Evolutionary conservation across 2,113 vertebrate species (phyloP).

Genomic region (Labeo rohita): DNA sequence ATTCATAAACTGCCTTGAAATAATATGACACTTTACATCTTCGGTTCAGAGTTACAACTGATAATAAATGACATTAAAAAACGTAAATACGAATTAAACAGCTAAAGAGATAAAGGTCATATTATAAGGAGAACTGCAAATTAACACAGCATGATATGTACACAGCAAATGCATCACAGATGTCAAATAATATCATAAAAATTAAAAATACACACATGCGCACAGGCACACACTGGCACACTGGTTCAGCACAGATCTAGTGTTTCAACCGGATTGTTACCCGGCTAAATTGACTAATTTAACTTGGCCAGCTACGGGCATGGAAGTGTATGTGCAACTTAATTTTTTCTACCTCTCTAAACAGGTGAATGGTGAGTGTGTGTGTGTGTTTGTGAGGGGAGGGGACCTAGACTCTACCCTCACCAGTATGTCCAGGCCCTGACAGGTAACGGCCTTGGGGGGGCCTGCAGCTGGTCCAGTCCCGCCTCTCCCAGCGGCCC

Average conservation of each 20-base stretch:
- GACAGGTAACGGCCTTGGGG: conserved; percentile 62
- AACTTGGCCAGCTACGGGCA: not conserved
- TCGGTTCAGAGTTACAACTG: not conserved
- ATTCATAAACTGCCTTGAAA: not conserved
- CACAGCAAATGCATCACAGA: conserved; percentile 30
- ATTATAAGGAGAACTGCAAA: conserved; percentile 40
- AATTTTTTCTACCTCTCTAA: not conserved
- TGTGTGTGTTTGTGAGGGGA: conserved; percentile 4
- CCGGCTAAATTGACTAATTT: conserved; percentile 10
- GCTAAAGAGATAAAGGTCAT: conserved; percentile 11
- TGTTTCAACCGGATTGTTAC: not conserved
- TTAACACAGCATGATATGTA: conserved; percentile 39
- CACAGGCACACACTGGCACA: conserved; percentile 44
- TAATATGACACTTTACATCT: conserved; percentile 17
- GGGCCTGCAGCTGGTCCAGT: conserved; percentile 66
- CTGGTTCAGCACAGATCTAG: conserved; percentile 28
- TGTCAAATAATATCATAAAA: conserved; percentile 7
- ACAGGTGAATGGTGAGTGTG: not conserved
- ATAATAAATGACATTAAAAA: not conserved
- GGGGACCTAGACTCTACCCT: conserved; percentile 57
- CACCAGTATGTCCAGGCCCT: conserved; percentile 64
- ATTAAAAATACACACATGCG: conserved; percentile 38
- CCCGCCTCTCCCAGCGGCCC: conserved; percentile 65
- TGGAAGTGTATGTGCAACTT: not conserved
- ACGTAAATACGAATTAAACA: not conserved